A percentile compares a stretch with the other conserved stretches of the same genome.
Evolutionary conservation across 2,113 vertebrate species (phyloP).

Genomic region (Seriola aureovittata): DNA sequence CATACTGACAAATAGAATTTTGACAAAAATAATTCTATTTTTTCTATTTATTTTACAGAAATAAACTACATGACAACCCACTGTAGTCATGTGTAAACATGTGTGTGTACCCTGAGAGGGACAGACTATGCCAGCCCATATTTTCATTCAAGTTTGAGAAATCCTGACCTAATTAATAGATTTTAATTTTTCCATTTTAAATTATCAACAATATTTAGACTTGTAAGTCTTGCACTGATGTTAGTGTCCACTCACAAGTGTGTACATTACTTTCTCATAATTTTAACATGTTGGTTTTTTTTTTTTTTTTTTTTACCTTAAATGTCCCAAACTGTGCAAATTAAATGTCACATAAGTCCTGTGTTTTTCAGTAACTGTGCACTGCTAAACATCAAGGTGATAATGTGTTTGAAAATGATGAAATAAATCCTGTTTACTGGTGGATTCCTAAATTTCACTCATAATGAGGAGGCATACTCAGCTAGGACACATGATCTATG

Average conservation of each 20-base stretch:
- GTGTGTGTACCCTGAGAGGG: neutral
- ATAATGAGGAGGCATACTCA: constrained; percentile 59
- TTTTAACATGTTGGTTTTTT: neutral
- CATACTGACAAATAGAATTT: neutral
- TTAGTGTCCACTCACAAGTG: neutral
- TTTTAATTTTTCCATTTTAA: neutral
- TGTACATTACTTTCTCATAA: neutral
- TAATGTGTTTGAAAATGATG: constrained; percentile 4
- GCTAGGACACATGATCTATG: constrained; percentile 71
- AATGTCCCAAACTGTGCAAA: constrained; percentile 5
- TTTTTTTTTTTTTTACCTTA: neutral
- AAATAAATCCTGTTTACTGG: constrained; percentile 45
- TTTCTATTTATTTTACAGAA: neutral
- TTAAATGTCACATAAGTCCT: neutral
- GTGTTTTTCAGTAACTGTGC: constrained; percentile 1
- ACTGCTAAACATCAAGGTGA: constrained; percentile 3
- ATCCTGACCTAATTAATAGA: neutral
- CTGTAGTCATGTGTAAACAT: neutral
- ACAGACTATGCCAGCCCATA: neutral
- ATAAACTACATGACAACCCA: neutral
- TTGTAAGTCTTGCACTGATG: neutral
- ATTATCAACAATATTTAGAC: constrained; percentile 3
- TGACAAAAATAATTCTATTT: neutral
- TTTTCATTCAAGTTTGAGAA: neutral
- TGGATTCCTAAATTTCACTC: constrained; percentile 59